phyloP scores from a whole-genome alignment of 2,888 invertebrate genomes.

The Drymonia ruficornis region DNA sequence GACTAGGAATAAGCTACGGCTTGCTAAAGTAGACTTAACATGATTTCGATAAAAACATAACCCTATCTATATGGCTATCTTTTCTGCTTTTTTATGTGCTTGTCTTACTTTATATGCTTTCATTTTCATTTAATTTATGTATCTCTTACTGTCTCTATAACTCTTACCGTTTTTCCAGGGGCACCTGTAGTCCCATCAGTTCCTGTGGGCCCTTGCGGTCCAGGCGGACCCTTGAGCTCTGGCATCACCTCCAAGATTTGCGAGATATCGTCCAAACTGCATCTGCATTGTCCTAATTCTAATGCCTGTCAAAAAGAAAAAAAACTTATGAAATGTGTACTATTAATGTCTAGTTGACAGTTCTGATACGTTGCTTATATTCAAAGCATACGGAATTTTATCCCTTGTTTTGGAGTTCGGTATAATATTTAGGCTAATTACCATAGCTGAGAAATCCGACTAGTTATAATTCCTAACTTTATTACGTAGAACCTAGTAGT shows the following conservation, averaged over 20 bases:
- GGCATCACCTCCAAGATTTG: conserved; percentile 86
- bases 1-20: too few species aligned
- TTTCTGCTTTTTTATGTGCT: too few species aligned
- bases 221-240: conserved; percentile 88
- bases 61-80: too few species aligned
- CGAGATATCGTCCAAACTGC: conserved; percentile 88
- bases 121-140: too few species aligned
- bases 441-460: background rate
- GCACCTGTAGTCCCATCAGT: conserved; percentile 92
- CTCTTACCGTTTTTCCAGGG: conserved; percentile 90
- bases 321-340: conserved; percentile 1
- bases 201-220: conserved; percentile 87
- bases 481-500: background rate
- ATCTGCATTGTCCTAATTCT: conserved; percentile 87
- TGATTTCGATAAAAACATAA: too few species aligned
- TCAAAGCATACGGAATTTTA: too few species aligned
- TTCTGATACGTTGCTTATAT: too few species aligned
- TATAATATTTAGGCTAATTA: background rate
- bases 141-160: too few species aligned
- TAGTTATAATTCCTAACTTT: conserved; percentile 1
- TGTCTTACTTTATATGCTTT: too few species aligned
- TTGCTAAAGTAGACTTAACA: too few species aligned
- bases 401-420: background rate
- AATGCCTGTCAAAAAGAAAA: conserved; percentile 53
- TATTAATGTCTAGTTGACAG: too few species aligned